Evolutionary conservation across 2,888 invertebrate genomes (phyloP).

Genomic region (Odontomyia ornata): DNA sequence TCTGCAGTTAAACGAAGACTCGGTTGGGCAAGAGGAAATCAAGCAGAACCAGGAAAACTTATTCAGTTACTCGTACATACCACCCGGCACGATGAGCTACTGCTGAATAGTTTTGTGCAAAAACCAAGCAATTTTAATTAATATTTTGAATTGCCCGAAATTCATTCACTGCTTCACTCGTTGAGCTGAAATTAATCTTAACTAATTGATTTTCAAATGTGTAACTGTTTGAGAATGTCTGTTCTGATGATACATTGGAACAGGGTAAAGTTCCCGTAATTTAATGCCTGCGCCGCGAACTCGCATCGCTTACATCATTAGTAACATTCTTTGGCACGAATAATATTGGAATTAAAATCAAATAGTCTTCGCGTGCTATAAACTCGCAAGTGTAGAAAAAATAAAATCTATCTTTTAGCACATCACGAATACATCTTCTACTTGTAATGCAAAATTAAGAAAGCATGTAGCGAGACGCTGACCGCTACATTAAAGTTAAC

Average conservation of each 20-base stretch:
- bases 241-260: background rate
- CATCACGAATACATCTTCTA: conserved; percentile 4
- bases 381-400: background rate
- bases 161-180: background rate
- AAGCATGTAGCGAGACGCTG: conserved; percentile 39
- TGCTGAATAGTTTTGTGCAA: no score
- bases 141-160: no score
- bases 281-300: background rate
- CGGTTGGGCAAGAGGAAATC: background rate
- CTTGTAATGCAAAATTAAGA: conserved; percentile 12
- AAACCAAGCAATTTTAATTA: no score
- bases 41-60: background rate
- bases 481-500: conserved; percentile 34
- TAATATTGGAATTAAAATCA: conserved; percentile 13
- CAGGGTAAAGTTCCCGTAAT: background rate
- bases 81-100: no score
- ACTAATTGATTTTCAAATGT: background rate
- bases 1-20: background rate
- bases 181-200: background rate
- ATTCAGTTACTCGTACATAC: no score
- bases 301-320: conserved; percentile 8
- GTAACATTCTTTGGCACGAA: background rate
- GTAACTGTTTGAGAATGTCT: background rate
- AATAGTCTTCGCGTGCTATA: conserved; percentile 32
- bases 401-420: conserved; percentile 1